These are phyloP conservation scores for Eudemis profundana DNA, from an alignment of 2,888 invertebrate species.

Conservation along the genomic window DNA sequence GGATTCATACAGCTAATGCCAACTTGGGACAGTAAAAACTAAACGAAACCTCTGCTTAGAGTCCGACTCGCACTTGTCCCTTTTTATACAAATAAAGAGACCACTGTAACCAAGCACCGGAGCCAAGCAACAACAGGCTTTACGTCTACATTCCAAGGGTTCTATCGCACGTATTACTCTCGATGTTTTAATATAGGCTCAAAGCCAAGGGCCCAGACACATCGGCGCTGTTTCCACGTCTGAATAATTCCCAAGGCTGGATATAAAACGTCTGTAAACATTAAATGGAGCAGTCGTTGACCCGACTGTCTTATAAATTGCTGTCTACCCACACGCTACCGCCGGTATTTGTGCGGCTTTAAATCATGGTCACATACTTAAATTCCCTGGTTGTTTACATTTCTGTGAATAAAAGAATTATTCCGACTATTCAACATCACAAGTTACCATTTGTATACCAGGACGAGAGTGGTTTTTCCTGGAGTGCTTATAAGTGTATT, in stretches of 20 bases:
- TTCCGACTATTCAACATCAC: not conserved
- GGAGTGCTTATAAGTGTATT: not conserved
- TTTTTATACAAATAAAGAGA: conserved; percentile 8
- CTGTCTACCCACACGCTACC: conserved; percentile 28
- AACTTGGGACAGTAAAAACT: too few relatives aligned
- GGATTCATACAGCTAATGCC: not conserved
- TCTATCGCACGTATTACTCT: not conserved
- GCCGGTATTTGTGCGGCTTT: conserved; percentile 23
- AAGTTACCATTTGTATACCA: too few relatives aligned
- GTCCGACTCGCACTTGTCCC: not conserved
- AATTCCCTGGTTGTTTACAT: conserved; percentile 16
- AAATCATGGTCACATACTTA: conserved; percentile 27
- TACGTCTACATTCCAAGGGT: not conserved
- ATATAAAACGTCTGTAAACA: conserved; percentile 33
- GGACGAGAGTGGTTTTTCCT: not conserved
- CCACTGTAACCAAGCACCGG: not conserved
- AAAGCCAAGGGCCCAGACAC: conserved; percentile 19
- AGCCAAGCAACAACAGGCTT: not conserved
- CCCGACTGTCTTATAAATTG: conserved; percentile 38
- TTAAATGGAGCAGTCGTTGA: conserved; percentile 39
- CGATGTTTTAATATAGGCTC: conserved; percentile 8
- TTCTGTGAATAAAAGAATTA: not conserved
- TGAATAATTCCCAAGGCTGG: conserved; percentile 20
- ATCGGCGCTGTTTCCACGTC: conserved; percentile 10
- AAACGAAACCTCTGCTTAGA: conserved; percentile 2